Evolutionary conservation across 2,888 invertebrate genomes (phyloP).

Genomic region (Leptinotarsa tumamoca): DNA sequence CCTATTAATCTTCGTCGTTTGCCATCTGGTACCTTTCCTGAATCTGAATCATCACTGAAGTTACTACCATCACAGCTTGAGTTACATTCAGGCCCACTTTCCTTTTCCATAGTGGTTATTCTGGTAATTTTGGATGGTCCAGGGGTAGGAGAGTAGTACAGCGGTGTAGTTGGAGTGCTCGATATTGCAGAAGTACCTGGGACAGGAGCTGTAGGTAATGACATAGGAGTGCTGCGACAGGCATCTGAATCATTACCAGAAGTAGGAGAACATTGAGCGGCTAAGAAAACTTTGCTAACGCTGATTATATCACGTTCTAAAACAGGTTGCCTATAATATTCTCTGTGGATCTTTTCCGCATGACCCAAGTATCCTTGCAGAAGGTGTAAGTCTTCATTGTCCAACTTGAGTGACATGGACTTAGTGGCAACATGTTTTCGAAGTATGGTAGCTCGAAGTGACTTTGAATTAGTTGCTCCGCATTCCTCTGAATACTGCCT

Average conservation of each 20-base stretch:
- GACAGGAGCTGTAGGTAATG: neutral
- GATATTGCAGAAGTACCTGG: neutral
- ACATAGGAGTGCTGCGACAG: neutral
- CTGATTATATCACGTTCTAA: constrained; percentile 10
- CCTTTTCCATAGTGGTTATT: neutral
- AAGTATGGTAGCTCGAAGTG: neutral
- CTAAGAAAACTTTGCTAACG: constrained; percentile 7
- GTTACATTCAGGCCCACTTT: constrained; percentile 1
- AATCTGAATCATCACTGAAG: neutral
- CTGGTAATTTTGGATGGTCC: constrained; percentile 3
- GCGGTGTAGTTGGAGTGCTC: too few species aligned
- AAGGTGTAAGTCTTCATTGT: neutral
- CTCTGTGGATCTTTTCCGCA: neutral
- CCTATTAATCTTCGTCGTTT: constrained; percentile 22
- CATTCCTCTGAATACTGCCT: constrained; percentile 17
- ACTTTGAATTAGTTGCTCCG: constrained; percentile 3
- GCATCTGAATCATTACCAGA: neutral
- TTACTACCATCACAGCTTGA: neutral
- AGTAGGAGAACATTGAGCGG: neutral
- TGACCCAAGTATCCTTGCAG: neutral
- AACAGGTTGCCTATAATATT: neutral
- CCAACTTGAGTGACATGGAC: constrained; percentile 11
- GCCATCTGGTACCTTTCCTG: neutral
- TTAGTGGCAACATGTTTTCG: constrained; percentile 23
- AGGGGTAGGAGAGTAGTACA: too few species aligned